Percentiles rank a stretch among this genome's conserved stretches.
phyloP scores from a whole-genome alignment of 1,140 invertebrate species.

The Seison nebaliae region DNA sequence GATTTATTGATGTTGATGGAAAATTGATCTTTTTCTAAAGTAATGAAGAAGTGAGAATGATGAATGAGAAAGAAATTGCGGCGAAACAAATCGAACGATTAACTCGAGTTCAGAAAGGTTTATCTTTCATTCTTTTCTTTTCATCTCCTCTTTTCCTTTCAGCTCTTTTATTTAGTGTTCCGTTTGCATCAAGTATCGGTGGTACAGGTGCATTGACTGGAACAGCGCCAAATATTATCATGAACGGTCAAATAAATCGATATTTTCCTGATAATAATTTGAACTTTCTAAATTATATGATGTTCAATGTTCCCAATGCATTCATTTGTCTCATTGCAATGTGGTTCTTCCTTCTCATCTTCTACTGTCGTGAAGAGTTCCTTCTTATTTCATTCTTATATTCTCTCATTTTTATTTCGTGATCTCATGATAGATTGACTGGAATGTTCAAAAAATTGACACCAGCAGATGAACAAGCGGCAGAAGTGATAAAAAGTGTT shows the following conservation, averaged over 20 bases:
- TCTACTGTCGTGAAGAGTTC: constrained; percentile 4
- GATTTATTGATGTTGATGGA: no score
- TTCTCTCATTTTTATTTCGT: background rate
- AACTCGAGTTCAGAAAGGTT: background rate
- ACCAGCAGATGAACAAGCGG: background rate
- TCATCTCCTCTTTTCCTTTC: background rate
- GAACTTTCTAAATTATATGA: constrained; percentile 7
- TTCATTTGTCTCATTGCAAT: background rate
- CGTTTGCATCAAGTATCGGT: constrained; percentile 46
- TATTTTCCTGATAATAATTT: background rate
- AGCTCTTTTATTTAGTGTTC: constrained; percentile 33
- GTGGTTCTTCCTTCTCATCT: constrained; percentile 3
- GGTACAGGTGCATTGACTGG: constrained; percentile 54
- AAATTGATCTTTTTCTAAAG: no score
- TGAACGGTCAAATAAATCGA: constrained; percentile 2
- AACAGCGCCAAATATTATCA: constrained; percentile 41
- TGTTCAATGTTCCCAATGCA: constrained; percentile 2
- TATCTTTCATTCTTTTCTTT: background rate
- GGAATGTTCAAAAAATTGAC: background rate
- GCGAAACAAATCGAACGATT: no score
- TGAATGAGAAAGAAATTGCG: no score
- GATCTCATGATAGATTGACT: background rate
- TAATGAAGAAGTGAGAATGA: no score
- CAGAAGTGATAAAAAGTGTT: background rate
- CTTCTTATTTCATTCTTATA: background rate